These are phyloP conservation scores for Scarus forsteni DNA, from an alignment of 2,797 vertebrate genomes.

Conservation along the genomic window DNA sequence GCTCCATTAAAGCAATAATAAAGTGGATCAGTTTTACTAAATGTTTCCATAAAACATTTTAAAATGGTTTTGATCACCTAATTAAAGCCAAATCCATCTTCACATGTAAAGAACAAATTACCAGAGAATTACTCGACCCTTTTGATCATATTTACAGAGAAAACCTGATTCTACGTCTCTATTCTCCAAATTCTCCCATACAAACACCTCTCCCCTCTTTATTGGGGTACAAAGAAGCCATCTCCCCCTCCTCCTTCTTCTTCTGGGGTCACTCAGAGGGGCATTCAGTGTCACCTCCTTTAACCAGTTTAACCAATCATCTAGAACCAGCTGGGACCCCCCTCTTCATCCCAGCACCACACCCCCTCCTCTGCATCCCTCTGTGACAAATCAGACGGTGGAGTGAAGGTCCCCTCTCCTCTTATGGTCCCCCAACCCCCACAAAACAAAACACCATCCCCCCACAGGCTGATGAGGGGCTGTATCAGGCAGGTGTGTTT, in stretches of 20 bases:
- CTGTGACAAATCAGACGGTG: slow-evolving; percentile 41
- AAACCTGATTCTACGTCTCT: neutral
- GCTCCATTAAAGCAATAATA: no score
- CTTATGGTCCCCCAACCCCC: slow-evolving; percentile 42
- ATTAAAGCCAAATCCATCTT: neutral
- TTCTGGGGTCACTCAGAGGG: slow-evolving; percentile 39
- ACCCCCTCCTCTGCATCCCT: slow-evolving; percentile 7
- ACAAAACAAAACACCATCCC: slow-evolving; percentile 18
- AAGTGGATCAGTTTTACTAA: no score
- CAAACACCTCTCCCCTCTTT: neutral
- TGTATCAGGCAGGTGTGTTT: slow-evolving; percentile 34
- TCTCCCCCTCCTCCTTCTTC: neutral
- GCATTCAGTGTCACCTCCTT: slow-evolving; percentile 29
- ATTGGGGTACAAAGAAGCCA: neutral
- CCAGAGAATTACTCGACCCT: no score
- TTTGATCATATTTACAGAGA: neutral
- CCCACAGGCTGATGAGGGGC: neutral
- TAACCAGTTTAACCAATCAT: slow-evolving; percentile 48
- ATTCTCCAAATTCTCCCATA: neutral
- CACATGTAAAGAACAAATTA: no score
- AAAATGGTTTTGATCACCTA: neutral
- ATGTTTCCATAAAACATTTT: no score
- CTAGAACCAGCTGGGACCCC: neutral
- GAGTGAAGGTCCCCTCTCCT: slow-evolving; percentile 3
- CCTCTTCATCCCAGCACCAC: neutral